Evolutionary conservation across 2,113 vertebrate genomes (phyloP).

Genomic region (Miniopterus natalensis): DNA sequence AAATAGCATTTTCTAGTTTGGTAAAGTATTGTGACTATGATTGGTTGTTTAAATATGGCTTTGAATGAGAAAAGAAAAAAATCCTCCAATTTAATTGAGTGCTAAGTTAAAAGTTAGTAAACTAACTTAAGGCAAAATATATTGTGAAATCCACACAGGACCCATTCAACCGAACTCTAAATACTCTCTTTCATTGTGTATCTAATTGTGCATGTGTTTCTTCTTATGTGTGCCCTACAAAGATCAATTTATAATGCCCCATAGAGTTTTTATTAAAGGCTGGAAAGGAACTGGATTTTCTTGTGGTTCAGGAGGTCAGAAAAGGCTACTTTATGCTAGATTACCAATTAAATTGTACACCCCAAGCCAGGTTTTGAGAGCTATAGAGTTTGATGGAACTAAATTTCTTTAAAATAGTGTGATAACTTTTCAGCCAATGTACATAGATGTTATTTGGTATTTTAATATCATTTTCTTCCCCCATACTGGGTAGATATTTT

Average conservation of each 20-base stretch:
- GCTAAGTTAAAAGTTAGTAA: slow-evolving; percentile 72
- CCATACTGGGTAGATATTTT: not conserved
- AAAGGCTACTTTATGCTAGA: slow-evolving; percentile 18
- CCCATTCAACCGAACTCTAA: slow-evolving; percentile 55
- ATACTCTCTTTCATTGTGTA: slow-evolving; percentile 24
- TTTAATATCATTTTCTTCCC: slow-evolving; percentile 44
- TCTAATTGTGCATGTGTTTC: slow-evolving; percentile 34
- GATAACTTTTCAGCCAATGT: not conserved
- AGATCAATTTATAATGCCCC: slow-evolving; percentile 5
- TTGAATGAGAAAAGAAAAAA: slow-evolving; percentile 42
- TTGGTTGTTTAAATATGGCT: slow-evolving; percentile 76
- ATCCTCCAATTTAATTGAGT: slow-evolving; percentile 35
- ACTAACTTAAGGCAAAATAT: slow-evolving; percentile 60
- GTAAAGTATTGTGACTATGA: slow-evolving; percentile 61
- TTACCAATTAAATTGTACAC: slow-evolving; percentile 42
- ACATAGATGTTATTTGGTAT: slow-evolving; percentile 38
- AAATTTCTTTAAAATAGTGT: slow-evolving; percentile 13
- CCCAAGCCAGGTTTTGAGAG: not conserved
- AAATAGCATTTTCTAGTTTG: slow-evolving; percentile 72
- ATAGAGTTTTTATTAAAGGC: slow-evolving; percentile 33
- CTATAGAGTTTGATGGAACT: not conserved
- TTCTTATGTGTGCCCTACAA: slow-evolving; percentile 23
- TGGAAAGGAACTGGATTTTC: slow-evolving; percentile 18
- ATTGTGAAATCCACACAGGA: slow-evolving; percentile 76
- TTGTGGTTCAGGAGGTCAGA: not conserved